Conservation (phyloP, 2,888 invertebrate genomes). For the Bimastos eiseni region DNA sequence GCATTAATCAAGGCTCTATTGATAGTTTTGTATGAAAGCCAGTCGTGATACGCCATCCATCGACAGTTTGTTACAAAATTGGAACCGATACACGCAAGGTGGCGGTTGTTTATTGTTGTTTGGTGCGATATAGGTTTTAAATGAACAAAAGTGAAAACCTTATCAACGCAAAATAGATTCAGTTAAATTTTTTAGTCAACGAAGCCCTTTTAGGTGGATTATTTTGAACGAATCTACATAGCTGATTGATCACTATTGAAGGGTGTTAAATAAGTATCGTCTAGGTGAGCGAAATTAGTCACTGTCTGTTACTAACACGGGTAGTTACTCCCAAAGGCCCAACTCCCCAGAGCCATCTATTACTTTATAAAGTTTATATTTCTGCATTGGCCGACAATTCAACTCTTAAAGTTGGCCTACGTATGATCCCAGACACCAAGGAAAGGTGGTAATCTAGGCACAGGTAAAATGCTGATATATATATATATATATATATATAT, state of each 20-base stretch:
- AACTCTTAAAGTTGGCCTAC: background rate
- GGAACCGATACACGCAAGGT: background rate
- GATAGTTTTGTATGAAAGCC: background rate
- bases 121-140: background rate
- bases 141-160: background rate
- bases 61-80: background rate
- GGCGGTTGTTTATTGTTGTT: background rate
- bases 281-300: background rate
- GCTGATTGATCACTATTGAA: background rate
- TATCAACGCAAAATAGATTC: background rate
- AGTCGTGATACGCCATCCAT: background rate
- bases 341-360: too few species aligned
- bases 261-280: background rate
- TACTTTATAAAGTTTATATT: too few species aligned
- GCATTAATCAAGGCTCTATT: too few species aligned
- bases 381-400: background rate
- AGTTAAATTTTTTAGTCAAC: background rate
- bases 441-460: too few species aligned
- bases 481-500: too few species aligned
- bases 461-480: too few species aligned
- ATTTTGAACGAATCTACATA: background rate
- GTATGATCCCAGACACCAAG: background rate
- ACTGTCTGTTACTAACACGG: background rate
- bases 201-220: background rate
- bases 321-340: background rate